These are phyloP conservation scores for Bos indicus DNA, from an alignment of 2,113 vertebrate species.

Conservation along the genomic window DNA sequence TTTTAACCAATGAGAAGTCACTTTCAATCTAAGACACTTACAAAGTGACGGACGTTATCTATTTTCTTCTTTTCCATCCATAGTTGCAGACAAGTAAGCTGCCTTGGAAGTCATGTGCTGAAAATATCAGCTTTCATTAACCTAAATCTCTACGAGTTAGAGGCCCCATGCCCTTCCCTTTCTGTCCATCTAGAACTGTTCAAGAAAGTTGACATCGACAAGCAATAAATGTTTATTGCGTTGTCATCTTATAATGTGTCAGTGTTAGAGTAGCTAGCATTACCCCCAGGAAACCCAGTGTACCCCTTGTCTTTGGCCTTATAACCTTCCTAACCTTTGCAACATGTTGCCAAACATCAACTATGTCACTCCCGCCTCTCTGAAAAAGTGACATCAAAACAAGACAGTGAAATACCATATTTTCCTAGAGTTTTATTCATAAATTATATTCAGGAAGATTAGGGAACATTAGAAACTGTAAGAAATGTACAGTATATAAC, in stretches of 20 bases:
- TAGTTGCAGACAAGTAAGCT: neutral
- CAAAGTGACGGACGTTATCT: neutral
- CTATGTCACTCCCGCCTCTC: neutral
- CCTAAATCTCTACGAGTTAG: neutral
- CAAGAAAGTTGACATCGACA: neutral
- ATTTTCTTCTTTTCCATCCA: neutral
- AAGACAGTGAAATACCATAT: neutral
- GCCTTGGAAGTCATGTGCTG: neutral
- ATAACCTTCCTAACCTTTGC: no score
- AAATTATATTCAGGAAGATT: neutral
- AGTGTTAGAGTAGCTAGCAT: neutral
- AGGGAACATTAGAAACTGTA: neutral
- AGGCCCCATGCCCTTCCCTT: neutral
- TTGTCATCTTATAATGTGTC: neutral
- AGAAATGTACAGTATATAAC: neutral
- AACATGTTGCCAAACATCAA: neutral
- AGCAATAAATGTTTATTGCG: neutral
- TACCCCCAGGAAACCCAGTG: neutral
- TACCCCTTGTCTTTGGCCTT: neutral
- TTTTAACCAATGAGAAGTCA: neutral
- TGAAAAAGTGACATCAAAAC: neutral
- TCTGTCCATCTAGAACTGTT: neutral
- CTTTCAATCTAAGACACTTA: neutral
- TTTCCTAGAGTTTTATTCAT: slow-evolving; percentile 23
- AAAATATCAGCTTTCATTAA: neutral